Percentiles rank a stretch among this genome's conserved stretches.
Conservation (phyloP, 1,140 invertebrate species). For the Trachymyrmex septentrionalis region DNA sequence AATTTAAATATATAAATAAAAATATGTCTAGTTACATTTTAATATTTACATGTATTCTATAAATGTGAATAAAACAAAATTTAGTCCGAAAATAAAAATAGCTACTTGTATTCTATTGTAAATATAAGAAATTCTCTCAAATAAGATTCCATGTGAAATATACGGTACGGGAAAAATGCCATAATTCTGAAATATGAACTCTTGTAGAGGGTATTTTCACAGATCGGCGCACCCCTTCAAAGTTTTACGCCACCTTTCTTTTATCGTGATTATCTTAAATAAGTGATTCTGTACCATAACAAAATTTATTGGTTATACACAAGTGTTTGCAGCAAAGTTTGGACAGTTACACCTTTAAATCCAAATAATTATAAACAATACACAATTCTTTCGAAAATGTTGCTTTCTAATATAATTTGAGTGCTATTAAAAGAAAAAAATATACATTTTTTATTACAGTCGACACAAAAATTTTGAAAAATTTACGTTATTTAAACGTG, state of each 20-base stretch:
- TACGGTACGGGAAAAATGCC: constrained; percentile 61
- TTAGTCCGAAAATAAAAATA: not conserved
- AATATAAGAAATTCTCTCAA: constrained; percentile 3
- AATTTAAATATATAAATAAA: constrained; percentile 1
- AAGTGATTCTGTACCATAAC: constrained; percentile 44
- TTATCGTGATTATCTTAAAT: constrained; percentile 42
- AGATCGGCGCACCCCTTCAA: constrained; percentile 74
- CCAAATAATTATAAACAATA: not conserved
- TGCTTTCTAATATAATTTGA: not conserved
- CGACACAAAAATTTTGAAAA: too few relatives aligned
- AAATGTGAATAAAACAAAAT: not conserved
- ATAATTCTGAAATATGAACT: constrained; percentile 82
- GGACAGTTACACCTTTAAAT: not conserved
- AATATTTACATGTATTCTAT: not conserved
- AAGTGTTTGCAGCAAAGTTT: not conserved
- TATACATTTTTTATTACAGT: not conserved
- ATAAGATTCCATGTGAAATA: constrained; percentile 43
- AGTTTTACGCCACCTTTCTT: constrained; percentile 72
- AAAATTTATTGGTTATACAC: constrained; percentile 23
- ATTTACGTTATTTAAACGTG: not conserved
- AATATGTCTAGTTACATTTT: not conserved
- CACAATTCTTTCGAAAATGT: not conserved
- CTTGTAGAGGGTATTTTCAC: constrained; percentile 65
- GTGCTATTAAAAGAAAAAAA: too few relatives aligned
- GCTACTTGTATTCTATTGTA: not conserved